Conservation (phyloP, 2,888 invertebrate genomes). For the Sesia bembeciformis region DNA sequence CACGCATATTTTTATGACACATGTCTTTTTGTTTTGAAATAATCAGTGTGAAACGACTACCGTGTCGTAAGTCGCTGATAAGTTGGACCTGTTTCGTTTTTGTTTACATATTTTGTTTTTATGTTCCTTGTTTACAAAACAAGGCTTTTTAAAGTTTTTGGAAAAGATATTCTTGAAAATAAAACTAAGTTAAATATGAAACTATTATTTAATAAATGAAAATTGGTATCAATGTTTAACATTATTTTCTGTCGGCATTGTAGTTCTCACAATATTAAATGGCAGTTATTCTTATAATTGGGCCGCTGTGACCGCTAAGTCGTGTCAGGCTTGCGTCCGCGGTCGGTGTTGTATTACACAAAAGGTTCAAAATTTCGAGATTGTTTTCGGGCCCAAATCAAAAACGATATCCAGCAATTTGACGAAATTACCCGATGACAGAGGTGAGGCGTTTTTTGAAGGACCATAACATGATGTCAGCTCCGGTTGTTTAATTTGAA, state of each 20-base stretch:
- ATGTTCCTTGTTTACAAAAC: no score
- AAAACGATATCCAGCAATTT: conserved; percentile 60
- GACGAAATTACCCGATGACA: conserved; percentile 56
- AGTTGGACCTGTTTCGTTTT: conserved; percentile 20
- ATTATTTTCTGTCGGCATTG: not conserved
- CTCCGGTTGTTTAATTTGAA: not conserved
- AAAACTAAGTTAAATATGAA: no score
- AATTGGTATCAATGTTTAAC: conserved; percentile 5
- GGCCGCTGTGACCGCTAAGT: conserved; percentile 35
- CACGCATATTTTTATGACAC: conserved; percentile 69
- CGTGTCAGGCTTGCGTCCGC: conserved; percentile 36
- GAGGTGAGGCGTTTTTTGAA: conserved; percentile 25
- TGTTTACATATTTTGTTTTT: conserved; percentile 11
- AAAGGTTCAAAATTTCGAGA: conserved; percentile 49
- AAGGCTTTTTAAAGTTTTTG: no score
- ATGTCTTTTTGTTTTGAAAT: conserved; percentile 47
- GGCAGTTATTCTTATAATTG: conserved; percentile 30
- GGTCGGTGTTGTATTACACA: conserved; percentile 60
- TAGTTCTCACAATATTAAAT: conserved; percentile 10
- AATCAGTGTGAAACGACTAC: conserved; percentile 65
- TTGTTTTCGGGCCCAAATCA: conserved; percentile 58
- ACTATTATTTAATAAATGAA: conserved; percentile 1
- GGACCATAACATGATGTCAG: conserved; percentile 1
- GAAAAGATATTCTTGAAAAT: no score
- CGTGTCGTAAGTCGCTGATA: conserved; percentile 46